Evolutionary conservation across 1,140 invertebrate species (phyloP).

Genomic region (Geopemphigus sp.): DNA sequence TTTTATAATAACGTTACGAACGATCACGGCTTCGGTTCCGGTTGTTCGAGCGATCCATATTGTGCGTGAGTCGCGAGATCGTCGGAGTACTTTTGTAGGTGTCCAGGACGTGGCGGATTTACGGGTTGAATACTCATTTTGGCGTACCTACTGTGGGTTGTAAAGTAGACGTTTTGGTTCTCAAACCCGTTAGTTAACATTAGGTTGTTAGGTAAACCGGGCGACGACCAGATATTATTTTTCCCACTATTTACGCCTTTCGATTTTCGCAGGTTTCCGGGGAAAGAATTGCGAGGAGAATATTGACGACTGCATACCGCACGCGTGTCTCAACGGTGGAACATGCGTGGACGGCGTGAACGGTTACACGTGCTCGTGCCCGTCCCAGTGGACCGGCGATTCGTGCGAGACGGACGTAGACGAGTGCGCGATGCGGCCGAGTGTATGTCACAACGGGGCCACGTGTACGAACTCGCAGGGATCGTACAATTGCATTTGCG

Average conservation of each 20-base stretch:
- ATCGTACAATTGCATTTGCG: conserved; percentile 92
- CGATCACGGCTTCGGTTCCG: too few relatives aligned
- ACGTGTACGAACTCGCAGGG: conserved; percentile 89
- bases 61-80: too few relatives aligned
- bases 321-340: conserved; percentile 86
- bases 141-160: too few relatives aligned
- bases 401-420: conserved; percentile 77
- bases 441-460: conserved; percentile 89
- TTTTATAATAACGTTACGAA: too few relatives aligned
- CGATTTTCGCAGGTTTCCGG: conserved; percentile 68
- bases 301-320: conserved; percentile 85
- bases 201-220: too few relatives aligned
- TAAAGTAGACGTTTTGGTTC: too few relatives aligned
- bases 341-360: conserved; percentile 86
- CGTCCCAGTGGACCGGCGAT: conserved; percentile 80
- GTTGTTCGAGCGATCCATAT: too few relatives aligned
- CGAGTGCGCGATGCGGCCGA: conserved; percentile 75
- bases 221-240: too few relatives aligned
- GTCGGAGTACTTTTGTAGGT: too few relatives aligned
- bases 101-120: too few relatives aligned
- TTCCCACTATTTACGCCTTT: conserved; percentile 33
- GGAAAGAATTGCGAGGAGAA: conserved; percentile 86
- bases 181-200: too few relatives aligned
- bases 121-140: too few relatives aligned
- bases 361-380: conserved; percentile 83